A percentile compares a stretch with the other conserved stretches of the same genome.
Evolutionary conservation across 2,888 invertebrate genomes (phyloP).

Genomic region (Chymomyza fuscimana): DNA sequence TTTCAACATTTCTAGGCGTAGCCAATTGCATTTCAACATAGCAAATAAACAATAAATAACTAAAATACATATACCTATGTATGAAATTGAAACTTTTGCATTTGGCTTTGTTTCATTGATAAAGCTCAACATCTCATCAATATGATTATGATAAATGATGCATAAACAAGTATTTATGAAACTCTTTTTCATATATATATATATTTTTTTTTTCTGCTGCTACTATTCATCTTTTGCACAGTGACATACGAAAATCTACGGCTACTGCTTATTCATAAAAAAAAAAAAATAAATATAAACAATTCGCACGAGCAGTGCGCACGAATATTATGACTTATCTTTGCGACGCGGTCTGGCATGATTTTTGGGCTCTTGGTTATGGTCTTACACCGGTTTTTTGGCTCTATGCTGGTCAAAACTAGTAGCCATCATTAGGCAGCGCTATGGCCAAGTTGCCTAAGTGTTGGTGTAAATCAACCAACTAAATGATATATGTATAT

Average conservation of each 20-base stretch:
- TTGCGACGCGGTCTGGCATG: background rate
- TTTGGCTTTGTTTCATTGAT: conserved; percentile 15
- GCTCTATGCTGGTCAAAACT: conserved; percentile 2
- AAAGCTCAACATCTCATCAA: conserved; percentile 23
- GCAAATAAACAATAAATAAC: conserved; percentile 23
- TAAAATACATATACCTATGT: conserved; percentile 9
- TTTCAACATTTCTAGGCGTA: conserved; percentile 31
- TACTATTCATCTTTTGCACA: conserved; percentile 22
- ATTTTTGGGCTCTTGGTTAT: conserved; percentile 3
- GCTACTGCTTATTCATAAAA: conserved; percentile 38
- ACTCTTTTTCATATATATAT: conserved; percentile 23
- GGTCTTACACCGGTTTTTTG: conserved; percentile 5
- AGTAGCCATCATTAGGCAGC: conserved; percentile 5
- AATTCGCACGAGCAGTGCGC: conserved; percentile 39
- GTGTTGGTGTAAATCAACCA: background rate
- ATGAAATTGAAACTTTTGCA: conserved; percentile 18
- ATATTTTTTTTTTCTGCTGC: background rate
- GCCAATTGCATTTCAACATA: conserved; percentile 54
- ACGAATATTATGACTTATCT: conserved; percentile 4
- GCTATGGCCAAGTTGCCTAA: background rate
- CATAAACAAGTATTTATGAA: conserved; percentile 27
- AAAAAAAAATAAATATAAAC: no score
- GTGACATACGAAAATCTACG: conserved; percentile 3
- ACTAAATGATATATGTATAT: background rate
- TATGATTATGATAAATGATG: conserved; percentile 62